Conservation (phyloP, 2,113 vertebrate species). For the Halichoerus grypus region DNA sequence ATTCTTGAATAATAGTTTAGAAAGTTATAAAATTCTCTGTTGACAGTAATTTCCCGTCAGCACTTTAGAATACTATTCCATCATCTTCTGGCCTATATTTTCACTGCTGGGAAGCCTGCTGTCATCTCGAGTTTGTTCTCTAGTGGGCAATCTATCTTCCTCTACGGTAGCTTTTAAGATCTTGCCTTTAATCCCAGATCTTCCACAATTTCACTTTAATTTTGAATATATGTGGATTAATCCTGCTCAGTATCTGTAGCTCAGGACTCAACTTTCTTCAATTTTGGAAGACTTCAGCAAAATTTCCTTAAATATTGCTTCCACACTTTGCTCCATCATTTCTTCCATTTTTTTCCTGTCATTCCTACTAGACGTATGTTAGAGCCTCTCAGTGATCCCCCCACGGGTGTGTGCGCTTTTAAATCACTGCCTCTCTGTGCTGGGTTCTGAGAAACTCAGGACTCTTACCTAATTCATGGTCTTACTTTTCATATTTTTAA, state of each 20-base stretch:
- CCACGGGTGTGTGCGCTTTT: not conserved
- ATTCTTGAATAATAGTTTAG: not conserved
- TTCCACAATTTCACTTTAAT: constrained; percentile 15
- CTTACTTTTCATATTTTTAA: constrained; percentile 16
- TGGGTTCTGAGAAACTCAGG: not conserved
- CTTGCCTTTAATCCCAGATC: not conserved
- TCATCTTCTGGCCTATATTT: not conserved
- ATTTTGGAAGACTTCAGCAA: constrained; percentile 11
- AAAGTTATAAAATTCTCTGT: not conserved
- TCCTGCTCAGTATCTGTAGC: not conserved
- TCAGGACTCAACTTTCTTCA: not conserved
- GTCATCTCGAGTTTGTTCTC: not conserved
- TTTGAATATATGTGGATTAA: not conserved
- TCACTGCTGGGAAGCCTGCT: not conserved
- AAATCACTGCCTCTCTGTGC: not conserved
- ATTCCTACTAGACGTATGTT: not conserved
- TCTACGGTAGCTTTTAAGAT: not conserved
- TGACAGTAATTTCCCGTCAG: not conserved
- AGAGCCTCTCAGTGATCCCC: not conserved
- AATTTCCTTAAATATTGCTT: not conserved
- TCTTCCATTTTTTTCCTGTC: not conserved
- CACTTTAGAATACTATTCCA: not conserved
- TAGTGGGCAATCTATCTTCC: not conserved
- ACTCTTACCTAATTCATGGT: not conserved
- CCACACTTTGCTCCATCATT: not conserved